A percentile compares a stretch with the other conserved stretches of the same genome.
Conservation (phyloP, 2,888 invertebrate genomes). For the Catonia carolina region DNA sequence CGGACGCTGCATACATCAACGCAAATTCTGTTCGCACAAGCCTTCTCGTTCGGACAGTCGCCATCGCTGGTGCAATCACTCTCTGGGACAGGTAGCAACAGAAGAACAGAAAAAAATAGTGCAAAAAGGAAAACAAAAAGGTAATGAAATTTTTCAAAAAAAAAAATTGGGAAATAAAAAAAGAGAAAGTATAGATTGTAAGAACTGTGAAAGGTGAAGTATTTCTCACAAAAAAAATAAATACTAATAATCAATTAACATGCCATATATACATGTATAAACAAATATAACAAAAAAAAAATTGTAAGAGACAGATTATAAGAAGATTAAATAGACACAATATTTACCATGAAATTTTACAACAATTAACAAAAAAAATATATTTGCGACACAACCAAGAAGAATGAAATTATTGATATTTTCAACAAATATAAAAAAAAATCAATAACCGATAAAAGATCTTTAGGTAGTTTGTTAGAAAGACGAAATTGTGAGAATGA, state of each 20-base stretch:
- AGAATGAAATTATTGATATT: no score
- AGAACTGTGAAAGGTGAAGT: slow-evolving; percentile 78
- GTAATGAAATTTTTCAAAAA: slow-evolving; percentile 1
- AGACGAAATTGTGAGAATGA: slow-evolving; percentile 52
- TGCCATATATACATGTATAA: slow-evolving; percentile 9
- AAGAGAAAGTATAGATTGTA: slow-evolving; percentile 25
- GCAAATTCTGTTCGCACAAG: slow-evolving; percentile 85
- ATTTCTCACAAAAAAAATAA: slow-evolving; percentile 56
- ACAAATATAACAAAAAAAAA: no score
- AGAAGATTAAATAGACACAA: slow-evolving; percentile 17
- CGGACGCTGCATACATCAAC: slow-evolving; percentile 84
- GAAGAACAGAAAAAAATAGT: slow-evolving; percentile 15
- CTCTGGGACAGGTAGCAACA: slow-evolving; percentile 43
- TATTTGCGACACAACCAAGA: background rate
- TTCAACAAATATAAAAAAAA: no score
- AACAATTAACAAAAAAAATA: background rate
- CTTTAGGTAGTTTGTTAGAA: no score
- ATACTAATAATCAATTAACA: no score
- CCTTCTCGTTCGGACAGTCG: slow-evolving; percentile 87
- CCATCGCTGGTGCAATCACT: slow-evolving; percentile 84
- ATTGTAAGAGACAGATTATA: slow-evolving; percentile 14
- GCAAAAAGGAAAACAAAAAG: slow-evolving; percentile 32
- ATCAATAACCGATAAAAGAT: no score
- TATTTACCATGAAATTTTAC: background rate
- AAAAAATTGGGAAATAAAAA: background rate